Percentiles rank a stretch among this genome's conserved stretches.
Evolutionary conservation across 2,113 vertebrate species (phyloP).

Genomic region (Hystrix brachyura): DNA sequence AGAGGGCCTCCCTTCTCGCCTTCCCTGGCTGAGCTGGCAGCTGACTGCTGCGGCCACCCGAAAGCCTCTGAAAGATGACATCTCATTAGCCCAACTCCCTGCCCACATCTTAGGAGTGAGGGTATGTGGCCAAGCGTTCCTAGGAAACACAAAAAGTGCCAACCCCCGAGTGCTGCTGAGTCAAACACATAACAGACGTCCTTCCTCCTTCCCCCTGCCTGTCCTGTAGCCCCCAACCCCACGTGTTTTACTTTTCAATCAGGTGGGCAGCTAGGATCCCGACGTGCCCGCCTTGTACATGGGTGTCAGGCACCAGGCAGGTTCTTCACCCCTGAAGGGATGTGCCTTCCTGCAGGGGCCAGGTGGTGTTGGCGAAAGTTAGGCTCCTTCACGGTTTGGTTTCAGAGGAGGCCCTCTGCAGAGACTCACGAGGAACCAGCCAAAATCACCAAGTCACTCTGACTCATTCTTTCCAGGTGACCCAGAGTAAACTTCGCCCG

Average conservation of each 20-base stretch:
- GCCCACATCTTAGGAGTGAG: not conserved
- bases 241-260: not conserved
- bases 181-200: no score
- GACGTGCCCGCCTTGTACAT: no score
- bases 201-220: not conserved
- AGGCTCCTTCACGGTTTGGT: no score
- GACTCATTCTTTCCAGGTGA: not conserved
- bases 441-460: not conserved
- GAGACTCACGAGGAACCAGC: not conserved
- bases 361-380: not conserved
- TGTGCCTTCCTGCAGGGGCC: not conserved
- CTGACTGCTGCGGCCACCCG: not conserved
- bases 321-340: no score
- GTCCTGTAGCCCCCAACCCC: not conserved
- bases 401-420: not conserved
- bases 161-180: not conserved
- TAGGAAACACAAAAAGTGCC: not conserved
- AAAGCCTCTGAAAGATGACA: not conserved
- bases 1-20: not conserved
- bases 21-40: rapidly evolving
- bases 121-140: not conserved
- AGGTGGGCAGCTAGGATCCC: not conserved
- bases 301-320: not conserved
- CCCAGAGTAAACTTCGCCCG: not conserved
- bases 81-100: not conserved